A percentile compares a stretch with the other conserved stretches of the same genome.
phyloP scores from a whole-genome alignment of 2,888 invertebrate genomes.

The Globia sparganii region DNA sequence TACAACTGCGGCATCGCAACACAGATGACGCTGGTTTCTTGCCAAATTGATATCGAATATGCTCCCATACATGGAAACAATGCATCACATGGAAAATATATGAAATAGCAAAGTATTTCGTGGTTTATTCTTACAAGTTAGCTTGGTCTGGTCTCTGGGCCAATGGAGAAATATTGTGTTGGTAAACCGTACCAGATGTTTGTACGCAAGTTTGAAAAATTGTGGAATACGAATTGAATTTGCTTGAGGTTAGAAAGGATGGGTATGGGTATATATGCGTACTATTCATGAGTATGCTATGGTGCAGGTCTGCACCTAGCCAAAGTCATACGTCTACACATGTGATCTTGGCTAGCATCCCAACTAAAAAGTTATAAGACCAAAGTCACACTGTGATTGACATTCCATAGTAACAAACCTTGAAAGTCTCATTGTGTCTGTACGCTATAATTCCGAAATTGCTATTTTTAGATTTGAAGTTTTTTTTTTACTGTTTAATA shows the following conservation, averaged over 20 bases:
- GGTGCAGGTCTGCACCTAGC: not conserved
- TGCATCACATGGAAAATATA: conserved; percentile 55
- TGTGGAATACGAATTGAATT: conserved; percentile 17
- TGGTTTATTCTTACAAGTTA: conserved; percentile 28
- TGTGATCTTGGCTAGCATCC: not conserved
- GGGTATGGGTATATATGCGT: not conserved
- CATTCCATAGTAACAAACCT: no score
- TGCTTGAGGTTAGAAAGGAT: not conserved
- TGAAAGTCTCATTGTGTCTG: not conserved
- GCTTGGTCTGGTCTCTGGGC: conserved; percentile 40
- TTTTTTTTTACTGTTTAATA: no score
- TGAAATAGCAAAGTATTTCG: conserved; percentile 27
- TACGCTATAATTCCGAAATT: no score
- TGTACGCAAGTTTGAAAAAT: conserved; percentile 26
- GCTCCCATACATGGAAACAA: conserved; percentile 57
- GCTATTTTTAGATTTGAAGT: no score
- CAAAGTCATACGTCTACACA: not conserved
- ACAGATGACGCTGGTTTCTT: conserved; percentile 66
- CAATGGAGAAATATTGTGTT: conserved; percentile 42
- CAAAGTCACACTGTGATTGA: not conserved
- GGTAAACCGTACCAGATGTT: conserved; percentile 17
- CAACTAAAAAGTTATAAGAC: not conserved
- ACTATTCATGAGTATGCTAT: not conserved
- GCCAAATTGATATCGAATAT: conserved; percentile 73
- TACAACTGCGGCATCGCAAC: conserved; percentile 64